Percentiles rank a stretch among this genome's conserved stretches.
Evolutionary conservation across 2,797 vertebrate species (phyloP).

Genomic region (Clarias laeviceps): DNA sequence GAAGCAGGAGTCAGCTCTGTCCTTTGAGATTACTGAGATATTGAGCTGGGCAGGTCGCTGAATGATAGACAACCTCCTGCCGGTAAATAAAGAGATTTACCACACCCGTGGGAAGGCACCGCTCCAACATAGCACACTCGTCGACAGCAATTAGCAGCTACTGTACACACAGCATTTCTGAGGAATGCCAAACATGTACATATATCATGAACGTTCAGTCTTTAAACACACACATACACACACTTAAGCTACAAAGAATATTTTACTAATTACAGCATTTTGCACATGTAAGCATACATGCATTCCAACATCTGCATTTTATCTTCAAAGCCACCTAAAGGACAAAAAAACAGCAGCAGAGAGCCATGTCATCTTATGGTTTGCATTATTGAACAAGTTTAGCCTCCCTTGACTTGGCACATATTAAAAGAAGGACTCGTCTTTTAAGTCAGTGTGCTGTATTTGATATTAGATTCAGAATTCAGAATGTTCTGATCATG

Average conservation of each 20-base stretch:
- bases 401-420: slow-evolving; percentile 36
- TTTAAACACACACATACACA: neutral
- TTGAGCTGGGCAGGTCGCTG: neutral
- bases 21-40: neutral
- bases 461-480: too few relatives aligned
- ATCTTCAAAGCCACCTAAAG: slow-evolving; percentile 19
- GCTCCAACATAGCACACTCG: neutral
- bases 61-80: slow-evolving; percentile 10
- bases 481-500: slow-evolving; percentile 19
- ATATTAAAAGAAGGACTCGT: slow-evolving; percentile 17
- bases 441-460: slow-evolving; percentile 30
- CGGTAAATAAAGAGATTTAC: slow-evolving; percentile 27
- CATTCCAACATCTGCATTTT: neutral
- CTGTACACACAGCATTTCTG: neutral
- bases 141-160: slow-evolving; percentile 33
- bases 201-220: slow-evolving; percentile 31
- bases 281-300: neutral
- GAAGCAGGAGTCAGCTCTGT: slow-evolving; percentile 13
- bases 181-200: slow-evolving; percentile 26
- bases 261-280: slow-evolving; percentile 1
- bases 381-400: slow-evolving; percentile 47
- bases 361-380: slow-evolving; percentile 5
- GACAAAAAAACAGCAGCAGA: slow-evolving; percentile 16
- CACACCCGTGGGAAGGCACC: neutral
- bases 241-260: neutral